A percentile compares a stretch with the other conserved stretches of the same genome.
These are phyloP conservation scores for Heliconius cydno DNA, from an alignment of 2,888 invertebrate species.

Conservation along the genomic window DNA sequence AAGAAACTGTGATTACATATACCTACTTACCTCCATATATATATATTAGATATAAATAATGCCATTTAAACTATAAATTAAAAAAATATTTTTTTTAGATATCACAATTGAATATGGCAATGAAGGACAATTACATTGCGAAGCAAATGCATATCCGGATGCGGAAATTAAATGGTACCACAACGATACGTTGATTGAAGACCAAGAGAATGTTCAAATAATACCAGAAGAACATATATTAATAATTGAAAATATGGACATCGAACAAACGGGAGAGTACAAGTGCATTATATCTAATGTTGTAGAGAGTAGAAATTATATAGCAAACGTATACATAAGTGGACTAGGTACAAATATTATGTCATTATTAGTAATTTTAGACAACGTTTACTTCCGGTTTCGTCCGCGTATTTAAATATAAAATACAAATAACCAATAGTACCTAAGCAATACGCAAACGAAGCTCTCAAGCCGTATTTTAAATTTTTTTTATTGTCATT, in stretches of 20 bases:
- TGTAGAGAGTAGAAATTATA: slow-evolving; percentile 51
- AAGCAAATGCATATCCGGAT: slow-evolving; percentile 68
- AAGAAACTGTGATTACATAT: too few relatives aligned
- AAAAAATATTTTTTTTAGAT: slow-evolving; percentile 55
- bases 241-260: slow-evolving; percentile 62
- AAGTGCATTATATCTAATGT: slow-evolving; percentile 62
- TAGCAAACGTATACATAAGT: slow-evolving; percentile 59
- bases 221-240: slow-evolving; percentile 55
- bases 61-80: too few relatives aligned
- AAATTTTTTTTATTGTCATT: too few relatives aligned
- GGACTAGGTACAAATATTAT: slow-evolving; percentile 62
- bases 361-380: too few relatives aligned
- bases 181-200: slow-evolving; percentile 58
- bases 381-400: too few relatives aligned
- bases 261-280: slow-evolving; percentile 64
- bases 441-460: too few relatives aligned
- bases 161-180: slow-evolving; percentile 66
- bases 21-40: too few relatives aligned
- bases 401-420: too few relatives aligned
- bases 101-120: slow-evolving; percentile 62
- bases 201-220: slow-evolving; percentile 52
- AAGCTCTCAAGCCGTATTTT: too few relatives aligned
- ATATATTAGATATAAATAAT: too few relatives aligned
- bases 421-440: too few relatives aligned
- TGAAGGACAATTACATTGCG: slow-evolving; percentile 62